A percentile compares a stretch with the other conserved stretches of the same genome.
These are phyloP conservation scores for Lamproptera curius DNA, from an alignment of 2,888 invertebrate genomes.

Conservation along the genomic window DNA sequence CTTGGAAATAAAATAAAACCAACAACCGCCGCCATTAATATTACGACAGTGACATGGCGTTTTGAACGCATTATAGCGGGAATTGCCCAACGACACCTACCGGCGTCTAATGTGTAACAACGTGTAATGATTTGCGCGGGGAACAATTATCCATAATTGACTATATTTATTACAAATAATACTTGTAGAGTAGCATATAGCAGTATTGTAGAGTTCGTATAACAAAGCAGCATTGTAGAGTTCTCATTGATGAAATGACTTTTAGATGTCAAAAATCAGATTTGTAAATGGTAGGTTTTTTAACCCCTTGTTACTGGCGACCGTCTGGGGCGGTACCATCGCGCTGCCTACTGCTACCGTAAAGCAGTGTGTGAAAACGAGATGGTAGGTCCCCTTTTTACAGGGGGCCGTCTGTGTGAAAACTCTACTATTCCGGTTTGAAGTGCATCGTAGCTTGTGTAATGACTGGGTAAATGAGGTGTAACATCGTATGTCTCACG, in stretches of 20 bases:
- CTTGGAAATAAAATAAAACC: no score
- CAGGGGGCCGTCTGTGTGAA: no score
- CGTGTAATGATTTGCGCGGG: constrained; percentile 4
- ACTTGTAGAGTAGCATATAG: not conserved
- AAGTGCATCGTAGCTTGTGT: no score
- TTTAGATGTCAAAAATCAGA: not conserved
- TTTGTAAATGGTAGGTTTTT: not conserved
- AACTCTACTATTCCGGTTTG: no score
- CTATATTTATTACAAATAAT: not conserved
- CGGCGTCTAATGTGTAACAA: constrained; percentile 1
- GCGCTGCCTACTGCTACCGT: no score
- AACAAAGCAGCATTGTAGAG: not conserved
- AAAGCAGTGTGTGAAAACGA: no score
- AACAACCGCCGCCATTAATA: constrained; percentile 3
- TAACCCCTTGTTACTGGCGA: not conserved
- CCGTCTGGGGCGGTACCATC: no score
- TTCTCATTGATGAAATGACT: not conserved
- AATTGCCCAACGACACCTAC: constrained; percentile 7
- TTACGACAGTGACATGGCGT: constrained; percentile 8
- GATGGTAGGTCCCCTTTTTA: no score
- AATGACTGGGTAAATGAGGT: no score
- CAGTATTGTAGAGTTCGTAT: not conserved
- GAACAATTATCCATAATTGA: constrained; percentile 2
- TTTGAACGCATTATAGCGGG: constrained; percentile 11
- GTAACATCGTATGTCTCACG: no score